These are phyloP conservation scores for Emydoidea blandingii DNA, from an alignment of 2,797 vertebrate genomes.

Conservation along the genomic window DNA sequence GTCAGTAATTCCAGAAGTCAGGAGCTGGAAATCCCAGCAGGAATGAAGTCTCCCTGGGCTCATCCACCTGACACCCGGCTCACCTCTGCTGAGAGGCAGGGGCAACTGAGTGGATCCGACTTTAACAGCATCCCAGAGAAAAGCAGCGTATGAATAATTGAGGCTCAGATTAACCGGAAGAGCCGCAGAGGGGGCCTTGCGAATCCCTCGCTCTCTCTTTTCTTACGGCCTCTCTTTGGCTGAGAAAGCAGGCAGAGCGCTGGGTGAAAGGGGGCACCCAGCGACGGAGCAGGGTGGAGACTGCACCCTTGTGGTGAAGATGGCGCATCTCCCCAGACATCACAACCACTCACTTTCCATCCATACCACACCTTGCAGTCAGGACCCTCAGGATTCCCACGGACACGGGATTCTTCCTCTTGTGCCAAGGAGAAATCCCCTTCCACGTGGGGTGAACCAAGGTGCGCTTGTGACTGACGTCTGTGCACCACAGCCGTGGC, in stretches of 20 bases:
- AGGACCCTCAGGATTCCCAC: neutral
- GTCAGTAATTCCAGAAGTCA: neutral
- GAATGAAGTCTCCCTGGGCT: neutral
- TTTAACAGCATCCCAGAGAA: neutral
- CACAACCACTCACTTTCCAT: neutral
- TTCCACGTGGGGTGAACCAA: neutral
- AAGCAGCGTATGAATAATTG: neutral
- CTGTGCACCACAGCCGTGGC: neutral
- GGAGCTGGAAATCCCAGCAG: neutral
- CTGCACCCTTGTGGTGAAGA: neutral
- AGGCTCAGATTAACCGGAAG: neutral
- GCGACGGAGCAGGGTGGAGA: neutral
- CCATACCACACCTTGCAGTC: neutral
- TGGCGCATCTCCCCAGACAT: neutral
- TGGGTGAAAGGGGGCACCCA: neutral
- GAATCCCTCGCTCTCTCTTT: neutral
- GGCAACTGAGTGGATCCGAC: neutral
- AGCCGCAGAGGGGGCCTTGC: neutral
- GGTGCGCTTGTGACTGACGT: neutral
- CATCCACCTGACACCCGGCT: neutral
- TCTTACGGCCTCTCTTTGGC: neutral
- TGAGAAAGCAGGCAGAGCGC: neutral
- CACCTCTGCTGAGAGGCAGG: neutral
- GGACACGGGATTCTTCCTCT: neutral
- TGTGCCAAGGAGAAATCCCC: neutral